A percentile compares a stretch with the other conserved stretches of the same genome.
phyloP scores from a whole-genome alignment of 2,113 vertebrate genomes.

The Columba janthina region DNA sequence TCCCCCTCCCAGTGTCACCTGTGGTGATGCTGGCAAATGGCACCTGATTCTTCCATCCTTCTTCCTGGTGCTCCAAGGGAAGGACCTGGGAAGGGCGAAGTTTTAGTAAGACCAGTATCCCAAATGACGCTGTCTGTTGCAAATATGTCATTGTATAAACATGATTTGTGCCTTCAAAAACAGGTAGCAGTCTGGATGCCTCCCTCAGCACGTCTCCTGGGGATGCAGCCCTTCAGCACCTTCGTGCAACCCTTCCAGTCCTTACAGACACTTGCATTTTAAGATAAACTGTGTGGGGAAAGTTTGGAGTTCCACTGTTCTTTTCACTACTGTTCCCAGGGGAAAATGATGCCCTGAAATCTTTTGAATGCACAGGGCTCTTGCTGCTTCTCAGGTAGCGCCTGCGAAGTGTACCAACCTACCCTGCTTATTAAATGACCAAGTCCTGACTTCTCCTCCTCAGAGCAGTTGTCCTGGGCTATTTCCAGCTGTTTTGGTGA shows the following conservation, averaged over 20 bases:
- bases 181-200: conserved; percentile 11
- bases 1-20: not conserved
- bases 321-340: not conserved
- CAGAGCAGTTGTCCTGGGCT: not conserved
- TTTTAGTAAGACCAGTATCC: not conserved
- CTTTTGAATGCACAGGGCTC: not conserved
- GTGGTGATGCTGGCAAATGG: not conserved
- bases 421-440: not conserved
- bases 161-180: conserved; percentile 10
- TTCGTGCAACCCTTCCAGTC: not conserved
- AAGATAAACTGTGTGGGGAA: not conserved
- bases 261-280: not conserved
- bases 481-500: not conserved
- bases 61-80: not conserved
- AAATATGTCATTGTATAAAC: conserved; percentile 25
- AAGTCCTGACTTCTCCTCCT: not conserved
- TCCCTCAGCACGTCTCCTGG: not conserved
- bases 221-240: not conserved
- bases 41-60: not conserved
- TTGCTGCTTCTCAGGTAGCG: not conserved
- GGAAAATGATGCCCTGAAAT: not conserved
- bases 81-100: not conserved
- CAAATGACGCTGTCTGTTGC: not conserved
- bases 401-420: not conserved
- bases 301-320: not conserved